A percentile compares a stretch with the other conserved stretches of the same genome.
Evolutionary conservation across 2,113 vertebrate species (phyloP).

Genomic region (Pelecanus crispus): DNA sequence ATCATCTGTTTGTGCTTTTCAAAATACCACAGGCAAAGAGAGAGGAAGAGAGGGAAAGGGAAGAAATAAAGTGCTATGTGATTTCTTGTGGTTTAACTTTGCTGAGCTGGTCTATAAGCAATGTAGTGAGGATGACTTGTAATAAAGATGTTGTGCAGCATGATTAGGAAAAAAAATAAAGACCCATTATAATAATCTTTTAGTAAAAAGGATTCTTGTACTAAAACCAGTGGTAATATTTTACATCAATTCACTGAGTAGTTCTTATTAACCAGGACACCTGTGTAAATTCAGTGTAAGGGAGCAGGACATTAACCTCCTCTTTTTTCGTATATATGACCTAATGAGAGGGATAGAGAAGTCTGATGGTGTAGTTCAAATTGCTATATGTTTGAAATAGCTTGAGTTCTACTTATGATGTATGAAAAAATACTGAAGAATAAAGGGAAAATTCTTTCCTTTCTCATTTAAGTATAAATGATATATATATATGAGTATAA

Average conservation of each 20-base stretch:
- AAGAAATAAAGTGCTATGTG: neutral
- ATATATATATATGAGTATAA: no score
- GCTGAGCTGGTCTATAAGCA: neutral
- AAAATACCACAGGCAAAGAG: neutral
- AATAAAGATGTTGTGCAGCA: neutral
- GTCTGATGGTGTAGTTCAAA: neutral
- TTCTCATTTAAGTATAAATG: neutral
- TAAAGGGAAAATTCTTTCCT: neutral
- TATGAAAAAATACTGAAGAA: neutral
- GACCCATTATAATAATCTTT: neutral
- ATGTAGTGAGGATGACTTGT: neutral
- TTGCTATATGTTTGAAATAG: neutral
- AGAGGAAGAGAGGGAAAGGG: neutral
- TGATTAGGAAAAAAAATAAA: neutral
- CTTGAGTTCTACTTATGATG: neutral
- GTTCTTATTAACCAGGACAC: neutral
- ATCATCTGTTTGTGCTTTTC: neutral
- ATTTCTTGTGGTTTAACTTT: neutral
- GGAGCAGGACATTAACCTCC: neutral
- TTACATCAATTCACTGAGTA: neutral
- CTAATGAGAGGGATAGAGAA: neutral
- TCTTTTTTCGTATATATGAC: neutral
- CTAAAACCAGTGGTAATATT: neutral
- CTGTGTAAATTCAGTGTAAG: neutral
- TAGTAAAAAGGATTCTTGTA: neutral